Conservation (phyloP, 2,888 invertebrate genomes). For the Aromia moschata region DNA sequence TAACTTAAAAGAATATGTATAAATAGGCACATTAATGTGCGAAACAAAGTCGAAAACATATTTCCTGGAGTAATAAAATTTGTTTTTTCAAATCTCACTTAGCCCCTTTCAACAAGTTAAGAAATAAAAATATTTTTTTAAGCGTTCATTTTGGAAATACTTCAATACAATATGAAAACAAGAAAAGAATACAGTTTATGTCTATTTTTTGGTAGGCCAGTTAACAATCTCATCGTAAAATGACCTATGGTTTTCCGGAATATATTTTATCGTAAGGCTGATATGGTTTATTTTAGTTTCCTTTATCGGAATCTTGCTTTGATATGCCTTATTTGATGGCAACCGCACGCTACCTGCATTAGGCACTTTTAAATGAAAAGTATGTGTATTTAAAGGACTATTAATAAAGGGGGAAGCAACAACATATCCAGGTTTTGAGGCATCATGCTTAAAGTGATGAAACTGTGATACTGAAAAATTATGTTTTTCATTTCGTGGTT, state of each 20-base stretch:
- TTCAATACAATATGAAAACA: background rate
- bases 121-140: background rate
- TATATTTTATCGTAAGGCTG: background rate
- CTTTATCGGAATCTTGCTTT: constrained; percentile 6
- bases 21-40: too few relatives aligned
- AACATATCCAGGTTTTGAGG: constrained; percentile 5
- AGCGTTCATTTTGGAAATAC: background rate
- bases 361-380: background rate
- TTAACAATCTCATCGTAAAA: constrained; percentile 7
- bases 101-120: constrained; percentile 3
- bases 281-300: constrained; percentile 2
- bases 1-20: background rate
- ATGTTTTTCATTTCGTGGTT: constrained; percentile 4
- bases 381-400: constrained; percentile 7
- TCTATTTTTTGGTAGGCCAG: background rate
- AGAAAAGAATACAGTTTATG: constrained; percentile 4
- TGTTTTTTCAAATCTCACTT: constrained; percentile 5
- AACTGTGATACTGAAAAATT: constrained; percentile 6
- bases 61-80: background rate
- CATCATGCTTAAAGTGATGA: constrained; percentile 6
- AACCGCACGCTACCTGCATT: background rate
- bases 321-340: constrained; percentile 1
- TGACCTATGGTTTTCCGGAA: constrained; percentile 2
- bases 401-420: constrained; percentile 4
- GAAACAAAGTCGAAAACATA: too few relatives aligned